These are phyloP conservation scores for Andrena dorsata DNA, from an alignment of 2,888 invertebrate species.

Conservation along the genomic window DNA sequence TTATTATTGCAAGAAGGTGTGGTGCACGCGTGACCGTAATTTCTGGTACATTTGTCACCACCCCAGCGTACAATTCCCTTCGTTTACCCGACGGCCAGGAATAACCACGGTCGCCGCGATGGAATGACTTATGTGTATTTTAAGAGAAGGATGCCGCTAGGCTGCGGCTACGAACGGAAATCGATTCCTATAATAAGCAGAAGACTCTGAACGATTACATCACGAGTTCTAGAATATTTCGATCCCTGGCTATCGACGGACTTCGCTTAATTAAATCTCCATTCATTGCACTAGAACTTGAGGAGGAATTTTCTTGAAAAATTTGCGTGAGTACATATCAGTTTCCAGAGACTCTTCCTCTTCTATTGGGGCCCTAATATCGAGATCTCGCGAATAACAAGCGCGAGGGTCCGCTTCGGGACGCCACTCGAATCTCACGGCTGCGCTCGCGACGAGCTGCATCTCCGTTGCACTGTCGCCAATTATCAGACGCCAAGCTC, in stretches of 20 bases:
- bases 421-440: not conserved
- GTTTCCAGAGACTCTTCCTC: not conserved
- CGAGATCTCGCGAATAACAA: not conserved
- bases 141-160: slow-evolving; percentile 2
- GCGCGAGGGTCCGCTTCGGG: slow-evolving; percentile 7
- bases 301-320: too few species aligned
- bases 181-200: not conserved
- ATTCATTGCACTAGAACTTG: too few species aligned
- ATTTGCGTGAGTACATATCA: too few species aligned
- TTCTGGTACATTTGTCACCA: slow-evolving; percentile 60
- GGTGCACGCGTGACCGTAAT: slow-evolving; percentile 34
- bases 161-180: not conserved
- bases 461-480: slow-evolving; percentile 24
- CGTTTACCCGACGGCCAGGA: slow-evolving; percentile 43
- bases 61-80: slow-evolving; percentile 45
- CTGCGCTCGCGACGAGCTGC: slow-evolving; percentile 1
- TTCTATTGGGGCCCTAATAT: not conserved
- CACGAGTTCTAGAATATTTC: not conserved
- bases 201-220: not conserved
- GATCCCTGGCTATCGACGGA: too few species aligned
- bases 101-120: slow-evolving; percentile 44
- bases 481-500: slow-evolving; percentile 42
- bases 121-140: slow-evolving; percentile 27
- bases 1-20: slow-evolving; percentile 42
- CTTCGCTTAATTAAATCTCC: too few species aligned